Evolutionary conservation across 2,113 vertebrate genomes (phyloP), one percentile per base, ranked within the genome.

Genomic region (Daubentonia madagascariensis): DNA sequence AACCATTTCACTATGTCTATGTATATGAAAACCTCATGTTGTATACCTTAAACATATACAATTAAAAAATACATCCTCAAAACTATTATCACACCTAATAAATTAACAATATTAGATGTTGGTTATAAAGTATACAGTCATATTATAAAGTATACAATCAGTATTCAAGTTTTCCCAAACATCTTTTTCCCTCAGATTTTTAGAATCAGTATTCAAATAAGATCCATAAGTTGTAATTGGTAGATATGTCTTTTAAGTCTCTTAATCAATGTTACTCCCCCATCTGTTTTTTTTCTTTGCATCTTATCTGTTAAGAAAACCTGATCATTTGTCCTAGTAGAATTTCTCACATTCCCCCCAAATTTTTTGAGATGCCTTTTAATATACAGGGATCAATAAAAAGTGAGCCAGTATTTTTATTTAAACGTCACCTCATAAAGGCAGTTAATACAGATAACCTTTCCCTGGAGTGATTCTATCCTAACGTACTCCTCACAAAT

Each of bases 381-480:
- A 95, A 83, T 83, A 32, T 87, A 73, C 8, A 91, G 17, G 25
- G 25, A 85, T 95, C 87, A 96, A 87, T 90, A 92, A 54, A 94
- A 96, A 87, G 30, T 50, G 18, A 96, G 43, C 54, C 14, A 65
- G 63, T 32, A 59, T 59, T 96, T 94, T 81, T 76, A 85, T 85
- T 81, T 94, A 91, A 92, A 94, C 92, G 59, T 80, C 84, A 80
- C 57, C 35, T 96, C 68, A 40, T 90, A 87, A 90, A 92, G 48
- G 28, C 61, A 90, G 54, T 48, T 52, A 72, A 48, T 52, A 92
- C 8, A 72, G 73, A 68, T 96, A 89, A 90, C 80, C 91, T 94
- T 89, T 91, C 81, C 72, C 22, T 72, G 22, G 28, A 92, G 91
- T 0, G 8, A 95, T 70, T 96, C 48, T 94, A 73, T 84, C 79